These are phyloP conservation scores for Cordilura impudica DNA, from an alignment of 2,888 invertebrate genomes.

Conservation along the genomic window DNA sequence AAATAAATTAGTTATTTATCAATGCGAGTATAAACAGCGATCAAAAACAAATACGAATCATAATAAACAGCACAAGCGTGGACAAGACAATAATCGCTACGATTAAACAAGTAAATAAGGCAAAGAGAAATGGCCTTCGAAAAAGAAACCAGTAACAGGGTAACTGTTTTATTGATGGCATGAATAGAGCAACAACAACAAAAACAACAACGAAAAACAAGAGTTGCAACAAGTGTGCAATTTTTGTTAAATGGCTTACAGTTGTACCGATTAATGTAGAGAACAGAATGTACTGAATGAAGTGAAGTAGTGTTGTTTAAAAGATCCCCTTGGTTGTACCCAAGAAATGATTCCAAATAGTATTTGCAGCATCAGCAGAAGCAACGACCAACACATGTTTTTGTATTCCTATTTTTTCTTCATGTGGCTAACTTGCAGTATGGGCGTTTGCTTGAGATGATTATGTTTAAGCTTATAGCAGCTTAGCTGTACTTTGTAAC, in stretches of 20 bases:
- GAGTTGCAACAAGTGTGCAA: constrained; percentile 57
- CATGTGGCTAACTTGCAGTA: constrained; percentile 53
- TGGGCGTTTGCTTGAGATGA: constrained; percentile 57
- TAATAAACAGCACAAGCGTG: constrained; percentile 60
- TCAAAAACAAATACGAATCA: constrained; percentile 51
- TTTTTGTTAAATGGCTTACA: constrained; percentile 38
- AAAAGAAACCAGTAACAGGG: constrained; percentile 32
- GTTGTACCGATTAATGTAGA: constrained; percentile 26
- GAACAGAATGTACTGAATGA: background rate
- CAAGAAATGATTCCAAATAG: constrained; percentile 3
- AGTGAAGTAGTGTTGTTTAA: background rate
- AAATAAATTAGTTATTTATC: constrained; percentile 6
- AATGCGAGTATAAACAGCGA: constrained; percentile 7
- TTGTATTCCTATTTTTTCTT: background rate
- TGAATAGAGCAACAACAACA: too few species aligned
- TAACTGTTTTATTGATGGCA: constrained; percentile 37
- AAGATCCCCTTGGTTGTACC: constrained; percentile 27
- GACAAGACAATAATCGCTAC: constrained; percentile 54
- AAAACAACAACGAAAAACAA: constrained; percentile 10
- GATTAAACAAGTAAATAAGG: constrained; percentile 21
- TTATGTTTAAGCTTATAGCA: constrained; percentile 60
- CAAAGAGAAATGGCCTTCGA: background rate
- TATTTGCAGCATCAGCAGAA: constrained; percentile 9
- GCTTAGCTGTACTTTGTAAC: constrained; percentile 63
- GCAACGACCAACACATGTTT: constrained; percentile 2